Percentiles rank a stretch among this genome's conserved stretches.
Conservation (phyloP, 2,797 vertebrate species). For the Clangula hyemalis region DNA sequence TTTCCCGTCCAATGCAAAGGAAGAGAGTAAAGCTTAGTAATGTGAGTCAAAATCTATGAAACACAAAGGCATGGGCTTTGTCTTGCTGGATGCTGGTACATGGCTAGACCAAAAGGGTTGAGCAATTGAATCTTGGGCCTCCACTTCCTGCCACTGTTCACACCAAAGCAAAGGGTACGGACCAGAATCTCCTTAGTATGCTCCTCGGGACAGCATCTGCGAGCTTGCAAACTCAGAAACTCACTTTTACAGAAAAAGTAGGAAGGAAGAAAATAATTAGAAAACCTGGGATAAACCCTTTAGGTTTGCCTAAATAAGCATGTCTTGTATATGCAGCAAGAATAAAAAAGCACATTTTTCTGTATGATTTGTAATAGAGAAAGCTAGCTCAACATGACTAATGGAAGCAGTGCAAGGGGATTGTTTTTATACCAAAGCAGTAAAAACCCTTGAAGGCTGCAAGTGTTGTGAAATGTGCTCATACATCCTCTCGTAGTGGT, state of each 20-base stretch:
- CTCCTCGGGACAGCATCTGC: background rate
- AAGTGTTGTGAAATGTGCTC: background rate
- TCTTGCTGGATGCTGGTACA: background rate
- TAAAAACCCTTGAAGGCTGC: background rate
- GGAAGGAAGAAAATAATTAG: background rate
- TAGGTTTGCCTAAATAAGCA: background rate
- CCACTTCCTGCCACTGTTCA: background rate
- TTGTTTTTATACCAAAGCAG: background rate
- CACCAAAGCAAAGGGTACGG: background rate
- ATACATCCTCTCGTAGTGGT: fast-evolving
- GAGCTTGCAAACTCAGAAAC: background rate
- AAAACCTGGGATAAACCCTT: background rate
- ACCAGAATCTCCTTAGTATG: background rate
- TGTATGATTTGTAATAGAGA: background rate
- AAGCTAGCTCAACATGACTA: background rate
- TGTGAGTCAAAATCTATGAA: background rate
- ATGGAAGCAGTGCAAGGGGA: background rate
- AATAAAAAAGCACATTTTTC: background rate
- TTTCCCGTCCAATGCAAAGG: background rate
- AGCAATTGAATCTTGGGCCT: background rate
- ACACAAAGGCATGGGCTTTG: background rate
- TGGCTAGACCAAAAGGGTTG: background rate
- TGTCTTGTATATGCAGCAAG: background rate
- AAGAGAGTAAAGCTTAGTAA: background rate
- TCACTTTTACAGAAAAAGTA: background rate